Percentiles rank a stretch among this genome's conserved stretches.
Conservation (phyloP, 2,888 invertebrate species). For the Polydesmus complanatus region DNA sequence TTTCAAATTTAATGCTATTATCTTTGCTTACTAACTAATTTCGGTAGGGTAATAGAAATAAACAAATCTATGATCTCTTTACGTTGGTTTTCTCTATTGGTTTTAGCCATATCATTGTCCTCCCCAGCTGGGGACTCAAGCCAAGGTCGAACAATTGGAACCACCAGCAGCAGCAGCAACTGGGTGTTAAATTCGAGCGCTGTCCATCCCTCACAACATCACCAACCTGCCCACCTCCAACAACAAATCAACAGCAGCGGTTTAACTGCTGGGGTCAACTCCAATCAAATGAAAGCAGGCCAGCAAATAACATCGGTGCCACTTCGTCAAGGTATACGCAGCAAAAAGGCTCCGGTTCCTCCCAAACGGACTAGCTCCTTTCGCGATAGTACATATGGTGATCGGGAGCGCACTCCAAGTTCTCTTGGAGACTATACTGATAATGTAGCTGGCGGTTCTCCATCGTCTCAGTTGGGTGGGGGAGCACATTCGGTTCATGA, state of each 20-base stretch:
- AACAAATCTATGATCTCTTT: not conserved
- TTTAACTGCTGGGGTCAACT: not conserved
- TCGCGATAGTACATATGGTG: conserved; percentile 60
- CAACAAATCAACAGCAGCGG: not conserved
- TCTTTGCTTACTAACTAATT: too few relatives aligned
- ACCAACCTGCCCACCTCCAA: not conserved
- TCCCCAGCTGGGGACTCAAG: conserved; percentile 19
- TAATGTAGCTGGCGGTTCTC: conserved; percentile 8
- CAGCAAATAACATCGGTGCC: conserved; percentile 64
- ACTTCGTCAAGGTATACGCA: conserved; percentile 46
- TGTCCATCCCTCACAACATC: not conserved
- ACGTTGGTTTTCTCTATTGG: conserved; percentile 15
- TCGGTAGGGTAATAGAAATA: not conserved
- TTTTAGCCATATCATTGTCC: conserved; percentile 17
- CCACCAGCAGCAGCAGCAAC: conserved; percentile 7
- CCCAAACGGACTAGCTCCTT: conserved; percentile 88
- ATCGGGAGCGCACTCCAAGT: conserved; percentile 41
- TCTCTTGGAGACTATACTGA: conserved; percentile 12
- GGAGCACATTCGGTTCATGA: not conserved
- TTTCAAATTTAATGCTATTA: too few relatives aligned
- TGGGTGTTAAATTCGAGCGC: conserved; percentile 4
- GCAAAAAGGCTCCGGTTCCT: conserved; percentile 87
- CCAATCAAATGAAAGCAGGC: conserved; percentile 37
- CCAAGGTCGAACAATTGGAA: conserved; percentile 34
- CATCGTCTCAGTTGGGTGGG: conserved; percentile 10